Evolutionary conservation across 2,888 invertebrate genomes (phyloP), one percentile per base, ranked within the genome.

Genomic region (Aplocera efformata): DNA sequence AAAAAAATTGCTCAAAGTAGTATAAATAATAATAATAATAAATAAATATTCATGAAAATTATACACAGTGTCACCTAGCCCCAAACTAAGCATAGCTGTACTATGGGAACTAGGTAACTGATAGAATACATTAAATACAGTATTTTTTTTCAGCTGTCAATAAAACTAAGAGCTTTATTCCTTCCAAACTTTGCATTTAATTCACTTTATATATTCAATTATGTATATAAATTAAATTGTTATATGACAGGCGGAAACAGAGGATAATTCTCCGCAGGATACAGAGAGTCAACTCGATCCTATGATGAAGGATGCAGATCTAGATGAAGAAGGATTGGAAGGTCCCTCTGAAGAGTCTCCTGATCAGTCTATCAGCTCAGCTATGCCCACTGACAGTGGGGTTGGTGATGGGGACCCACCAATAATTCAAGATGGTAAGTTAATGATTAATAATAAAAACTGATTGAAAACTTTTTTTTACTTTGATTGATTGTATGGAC

Each of bases 281-380:
- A 68, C 59, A 21, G 85, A 86, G 35, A 72, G 71, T 43, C 76
- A 77, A 25, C 42, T 77, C 48, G 88, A 86, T 23, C 71, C 75
- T 6, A 50, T 79, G 35, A 53, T 79, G 47, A 86, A 86, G 51
- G 84, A 82, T 36, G 64, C 71, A 27, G 65, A 68, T 9, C 45
- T 78, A 29, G 81, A 80, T 13, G 82, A 79, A 7, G 61, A 79
- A 42, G 76, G 70, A 6, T 63, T 61, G 1, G 74, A 67, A n/a
- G 72, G 60, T 10, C 59, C 64, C 4, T 79, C 83, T 10, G 88
- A 88, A 50, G 88, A 84, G 50, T 88, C 86, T 10, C 88, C 89
- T 0, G 88, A 88, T 48, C 88, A 89, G 60, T 88, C 88, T 1
- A 85, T 85, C 39, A 88, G 85, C 53, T 88, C 88, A 0, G 88